phyloP scores from a whole-genome alignment of 2,113 vertebrate genomes.

The Cisticola juncidis region DNA sequence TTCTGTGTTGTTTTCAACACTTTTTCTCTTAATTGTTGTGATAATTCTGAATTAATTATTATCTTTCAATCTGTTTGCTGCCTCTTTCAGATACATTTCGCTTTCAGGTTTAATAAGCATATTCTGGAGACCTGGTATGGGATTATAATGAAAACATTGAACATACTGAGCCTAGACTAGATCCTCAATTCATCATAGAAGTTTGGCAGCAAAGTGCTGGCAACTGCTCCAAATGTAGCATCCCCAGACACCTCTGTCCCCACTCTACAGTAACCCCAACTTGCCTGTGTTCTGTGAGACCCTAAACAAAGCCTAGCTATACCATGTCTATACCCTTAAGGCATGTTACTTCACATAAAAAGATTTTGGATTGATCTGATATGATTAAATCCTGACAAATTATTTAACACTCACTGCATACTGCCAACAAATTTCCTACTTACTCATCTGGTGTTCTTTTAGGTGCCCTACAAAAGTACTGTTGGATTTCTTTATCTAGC shows the following conservation, averaged over 20 bases:
- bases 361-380: conserved; percentile 26
- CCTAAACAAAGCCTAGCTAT: conserved; percentile 7
- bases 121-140: neutral
- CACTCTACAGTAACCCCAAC: neutral
- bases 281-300: neutral
- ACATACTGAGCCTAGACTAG: neutral
- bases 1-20: neutral
- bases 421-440: neutral
- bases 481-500: neutral
- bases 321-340: neutral
- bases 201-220: neutral
- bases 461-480: neutral
- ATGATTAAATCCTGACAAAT: conserved; percentile 43
- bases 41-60: conserved; percentile 34
- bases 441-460: neutral
- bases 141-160: neutral
- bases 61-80: conserved; percentile 9
- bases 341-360: neutral
- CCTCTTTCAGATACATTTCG: conserved; percentile 4
- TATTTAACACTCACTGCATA: conserved; percentile 17
- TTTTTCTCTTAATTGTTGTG: neutral
- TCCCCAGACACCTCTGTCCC: neutral
- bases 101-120: conserved; percentile 11
- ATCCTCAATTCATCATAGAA: neutral
- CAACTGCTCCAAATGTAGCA: neutral